Evolutionary conservation across 2,797 vertebrate species (phyloP), one percentile per base, ranked within the genome.

Genomic region (Esox lucius): DNA sequence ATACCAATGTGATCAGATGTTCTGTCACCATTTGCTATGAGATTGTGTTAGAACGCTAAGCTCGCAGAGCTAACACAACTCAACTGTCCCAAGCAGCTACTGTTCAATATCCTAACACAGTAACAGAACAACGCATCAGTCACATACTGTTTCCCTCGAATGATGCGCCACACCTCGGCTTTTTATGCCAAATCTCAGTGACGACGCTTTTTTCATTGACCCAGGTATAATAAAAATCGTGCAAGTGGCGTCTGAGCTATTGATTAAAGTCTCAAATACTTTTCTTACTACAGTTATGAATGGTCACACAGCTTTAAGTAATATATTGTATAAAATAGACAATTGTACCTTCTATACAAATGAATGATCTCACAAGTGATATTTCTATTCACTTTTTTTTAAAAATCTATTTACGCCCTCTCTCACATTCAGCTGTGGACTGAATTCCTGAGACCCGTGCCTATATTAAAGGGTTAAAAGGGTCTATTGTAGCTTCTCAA

Each of bases 401-500:
- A 33, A 28, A 1, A 51, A 17, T 53, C 19, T 26, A 12, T 15
- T 69, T 15, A 16, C 68, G 26, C 5, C 46, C 39, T 68, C 39
- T 68, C 39, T 68, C 8, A 2, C 53, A 13, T 3, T 22, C 67
- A 4, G 26, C 46, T 69, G 35, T 69, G 24, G 13, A 48, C n/a
- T 49, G 8, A 3, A 69, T 53, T 56, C 24, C 24, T 24, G 22
- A 26, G 22, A 61, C 22, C 22, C 4, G 56, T n/a, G n/a, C 2
- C 22, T 11, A 11, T 46, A 24, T 61, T 13, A 71, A 75, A 62
- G 71, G 59, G 78, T 68, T 59, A 67, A 71, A 80, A 1, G 24
- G 42, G 56, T 68, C 80, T 76, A 77, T 84, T 88, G 86, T 88
- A 75, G 31, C 19, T 19, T 13, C 69, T 24, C 67, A 85, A 81